Conservation (phyloP, 2,113 vertebrate species). For the Alligator sinensis region DNA sequence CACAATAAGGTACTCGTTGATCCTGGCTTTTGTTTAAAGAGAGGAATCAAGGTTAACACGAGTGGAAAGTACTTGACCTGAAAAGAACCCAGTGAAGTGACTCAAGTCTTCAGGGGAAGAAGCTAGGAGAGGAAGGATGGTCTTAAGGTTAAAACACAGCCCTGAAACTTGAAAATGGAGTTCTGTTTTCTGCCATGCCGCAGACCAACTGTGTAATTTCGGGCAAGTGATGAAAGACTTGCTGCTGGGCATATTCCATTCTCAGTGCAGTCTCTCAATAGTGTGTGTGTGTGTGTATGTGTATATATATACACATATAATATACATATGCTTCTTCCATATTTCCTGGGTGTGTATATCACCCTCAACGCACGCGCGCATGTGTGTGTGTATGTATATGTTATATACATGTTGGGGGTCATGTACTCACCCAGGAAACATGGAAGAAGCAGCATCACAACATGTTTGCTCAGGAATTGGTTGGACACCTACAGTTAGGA, state of each 20-base stretch:
- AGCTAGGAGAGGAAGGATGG: not conserved
- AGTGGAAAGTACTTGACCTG: constrained; percentile 12
- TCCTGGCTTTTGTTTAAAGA: constrained; percentile 3
- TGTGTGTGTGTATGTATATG: too few species aligned
- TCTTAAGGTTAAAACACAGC: not conserved
- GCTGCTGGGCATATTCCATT: not conserved
- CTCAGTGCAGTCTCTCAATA: too few species aligned
- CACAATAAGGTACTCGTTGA: not conserved
- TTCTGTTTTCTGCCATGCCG: not conserved
- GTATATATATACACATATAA: too few species aligned
- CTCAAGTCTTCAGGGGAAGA: not conserved
- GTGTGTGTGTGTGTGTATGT: too few species aligned
- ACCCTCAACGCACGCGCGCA: too few species aligned
- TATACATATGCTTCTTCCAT: too few species aligned
- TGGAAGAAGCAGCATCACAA: not conserved
- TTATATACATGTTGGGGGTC: too few species aligned
- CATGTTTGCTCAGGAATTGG: not conserved
- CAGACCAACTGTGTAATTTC: not conserved
- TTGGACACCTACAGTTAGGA: not conserved
- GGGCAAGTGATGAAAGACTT: not conserved
- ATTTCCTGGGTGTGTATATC: too few species aligned
- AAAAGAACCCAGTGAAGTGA: not conserved
- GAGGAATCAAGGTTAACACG: not conserved
- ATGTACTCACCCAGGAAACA: too few species aligned
- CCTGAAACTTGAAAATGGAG: not conserved